These are phyloP conservation scores for Norana najaformis DNA, from an alignment of 2,888 invertebrate genomes.

Conservation along the genomic window DNA sequence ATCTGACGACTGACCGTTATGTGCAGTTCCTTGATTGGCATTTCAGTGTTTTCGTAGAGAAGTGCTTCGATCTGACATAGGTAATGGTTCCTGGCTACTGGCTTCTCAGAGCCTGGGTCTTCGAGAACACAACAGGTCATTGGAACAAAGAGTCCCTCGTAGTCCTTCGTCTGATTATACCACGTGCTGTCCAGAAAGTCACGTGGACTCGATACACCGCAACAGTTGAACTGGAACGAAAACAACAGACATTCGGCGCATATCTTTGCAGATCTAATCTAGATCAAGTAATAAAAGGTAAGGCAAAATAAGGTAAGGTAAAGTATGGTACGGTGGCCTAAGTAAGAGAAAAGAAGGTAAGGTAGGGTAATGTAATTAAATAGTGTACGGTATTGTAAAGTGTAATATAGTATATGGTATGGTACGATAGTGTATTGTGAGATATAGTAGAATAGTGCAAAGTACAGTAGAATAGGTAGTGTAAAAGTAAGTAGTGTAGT, in stretches of 20 bases:
- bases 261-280: neutral
- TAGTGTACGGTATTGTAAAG: neutral
- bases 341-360: neutral
- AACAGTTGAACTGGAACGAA: constrained; percentile 38
- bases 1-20: neutral
- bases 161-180: constrained; percentile 37
- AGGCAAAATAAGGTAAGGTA: neutral
- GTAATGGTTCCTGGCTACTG: neutral
- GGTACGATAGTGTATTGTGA: neutral
- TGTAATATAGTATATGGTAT: neutral
- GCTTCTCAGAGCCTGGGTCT: neutral
- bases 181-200: constrained; percentile 38
- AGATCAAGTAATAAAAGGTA: neutral
- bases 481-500: no score
- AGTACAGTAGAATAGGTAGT: neutral
- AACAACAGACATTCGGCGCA: neutral
- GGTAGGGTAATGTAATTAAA: neutral
- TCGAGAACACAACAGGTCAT: constrained; percentile 34
- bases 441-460: neutral
- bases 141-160: constrained; percentile 35
- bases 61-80: constrained; percentile 15
- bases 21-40: neutral
- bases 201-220: constrained; percentile 36
- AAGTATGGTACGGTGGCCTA: neutral
- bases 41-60: neutral